Evolutionary conservation across 2,797 vertebrate genomes (phyloP).

Genomic region (Spinus pinus): DNA sequence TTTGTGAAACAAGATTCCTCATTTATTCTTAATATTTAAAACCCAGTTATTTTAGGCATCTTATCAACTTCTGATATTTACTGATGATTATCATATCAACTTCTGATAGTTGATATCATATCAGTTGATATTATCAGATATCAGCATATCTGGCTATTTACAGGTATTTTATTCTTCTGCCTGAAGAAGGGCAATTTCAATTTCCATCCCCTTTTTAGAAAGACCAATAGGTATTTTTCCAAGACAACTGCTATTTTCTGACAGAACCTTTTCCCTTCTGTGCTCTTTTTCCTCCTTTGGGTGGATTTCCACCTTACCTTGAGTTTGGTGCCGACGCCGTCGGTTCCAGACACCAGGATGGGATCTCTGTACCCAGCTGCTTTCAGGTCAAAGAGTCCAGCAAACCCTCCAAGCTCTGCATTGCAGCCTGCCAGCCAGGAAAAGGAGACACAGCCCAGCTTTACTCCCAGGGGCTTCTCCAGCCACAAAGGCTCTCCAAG

Average conservation of each 20-base stretch:
- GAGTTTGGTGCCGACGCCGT: slow-evolving; percentile 96
- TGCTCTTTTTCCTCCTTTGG: neutral
- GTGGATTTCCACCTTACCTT: slow-evolving; percentile 78
- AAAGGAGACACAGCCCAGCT: neutral
- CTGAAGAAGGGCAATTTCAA: neutral
- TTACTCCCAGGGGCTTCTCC: neutral
- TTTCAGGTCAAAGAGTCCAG: slow-evolving; percentile 93
- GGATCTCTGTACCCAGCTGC: slow-evolving; percentile 92
- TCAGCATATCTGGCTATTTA: neutral
- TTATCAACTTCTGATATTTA: neutral
- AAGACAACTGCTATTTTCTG: neutral
- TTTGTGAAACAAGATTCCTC: neutral
- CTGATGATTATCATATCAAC: neutral
- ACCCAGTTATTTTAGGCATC: neutral
- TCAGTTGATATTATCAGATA: neutral
- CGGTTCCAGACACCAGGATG: slow-evolving; percentile 92
- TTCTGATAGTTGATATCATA: neutral
- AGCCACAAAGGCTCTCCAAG: neutral
- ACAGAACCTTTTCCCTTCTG: neutral
- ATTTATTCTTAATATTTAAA: neutral
- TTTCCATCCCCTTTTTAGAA: neutral
- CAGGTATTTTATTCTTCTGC: neutral
- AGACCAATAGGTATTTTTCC: neutral
- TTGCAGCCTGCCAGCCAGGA: slow-evolving; percentile 81
- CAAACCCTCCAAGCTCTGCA: slow-evolving; percentile 93